phyloP scores from a whole-genome alignment of 1,140 invertebrate species.

The Sminthurides bifidus region DNA sequence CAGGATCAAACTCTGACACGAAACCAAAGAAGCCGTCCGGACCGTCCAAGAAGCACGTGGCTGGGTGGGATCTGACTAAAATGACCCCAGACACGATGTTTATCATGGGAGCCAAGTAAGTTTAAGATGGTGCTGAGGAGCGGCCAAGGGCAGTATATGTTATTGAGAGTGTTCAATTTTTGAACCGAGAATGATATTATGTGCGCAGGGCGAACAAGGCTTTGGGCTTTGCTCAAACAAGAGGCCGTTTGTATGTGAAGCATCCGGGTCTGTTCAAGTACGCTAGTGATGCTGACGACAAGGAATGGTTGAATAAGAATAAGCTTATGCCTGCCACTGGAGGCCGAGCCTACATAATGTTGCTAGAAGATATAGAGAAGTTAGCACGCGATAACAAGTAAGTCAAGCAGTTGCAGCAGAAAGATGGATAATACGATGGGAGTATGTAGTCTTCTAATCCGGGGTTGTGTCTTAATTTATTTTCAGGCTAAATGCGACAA shows the following conservation, averaged over 20 bases:
- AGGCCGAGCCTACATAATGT: slow-evolving; percentile 64
- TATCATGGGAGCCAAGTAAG: slow-evolving; percentile 61
- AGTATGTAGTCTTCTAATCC: neutral
- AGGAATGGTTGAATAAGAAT: slow-evolving; percentile 65
- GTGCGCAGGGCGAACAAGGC: slow-evolving; percentile 54
- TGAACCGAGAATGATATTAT: neutral
- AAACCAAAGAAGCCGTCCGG: slow-evolving; percentile 35
- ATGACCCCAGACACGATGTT: slow-evolving; percentile 56
- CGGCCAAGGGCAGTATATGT: neutral
- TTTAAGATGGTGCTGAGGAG: neutral
- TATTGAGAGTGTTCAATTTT: neutral
- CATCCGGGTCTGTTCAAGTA: slow-evolving; percentile 66
- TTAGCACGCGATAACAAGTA: slow-evolving; percentile 40
- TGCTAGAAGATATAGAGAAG: slow-evolving; percentile 67
- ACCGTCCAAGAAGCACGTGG: slow-evolving; percentile 39
- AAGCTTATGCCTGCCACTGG: slow-evolving; percentile 62
- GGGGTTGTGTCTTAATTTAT: neutral
- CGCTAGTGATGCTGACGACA: slow-evolving; percentile 65
- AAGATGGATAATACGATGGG: neutral
- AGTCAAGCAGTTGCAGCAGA: neutral
- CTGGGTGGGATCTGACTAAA: slow-evolving; percentile 62
- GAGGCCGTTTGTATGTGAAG: slow-evolving; percentile 60
- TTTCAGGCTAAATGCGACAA: slow-evolving; percentile 27
- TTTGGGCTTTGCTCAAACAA: slow-evolving; percentile 58
- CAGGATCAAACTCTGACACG: too few species aligned